These are phyloP conservation scores for Archaeoteleia sp. DNA, from an alignment of 2,888 invertebrate genomes.

Conservation along the genomic window DNA sequence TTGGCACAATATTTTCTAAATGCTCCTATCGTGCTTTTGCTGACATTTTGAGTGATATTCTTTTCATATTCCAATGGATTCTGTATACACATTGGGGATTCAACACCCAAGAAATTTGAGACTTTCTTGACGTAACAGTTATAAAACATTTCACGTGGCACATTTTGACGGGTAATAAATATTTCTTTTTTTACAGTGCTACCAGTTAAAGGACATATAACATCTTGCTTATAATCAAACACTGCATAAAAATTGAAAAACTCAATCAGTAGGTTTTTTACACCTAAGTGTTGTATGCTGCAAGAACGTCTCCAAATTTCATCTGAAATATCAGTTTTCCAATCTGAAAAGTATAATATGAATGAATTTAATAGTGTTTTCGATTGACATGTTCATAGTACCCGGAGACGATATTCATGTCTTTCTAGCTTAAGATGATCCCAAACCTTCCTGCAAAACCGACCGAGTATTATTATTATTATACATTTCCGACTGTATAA, in stretches of 20 bases:
- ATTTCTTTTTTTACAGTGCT: conserved; percentile 67
- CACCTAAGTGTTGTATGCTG: conserved; percentile 19
- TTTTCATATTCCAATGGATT: conserved; percentile 39
- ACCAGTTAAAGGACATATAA: conserved; percentile 76
- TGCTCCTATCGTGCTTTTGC: conserved; percentile 32
- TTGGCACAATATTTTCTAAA: conserved; percentile 37
- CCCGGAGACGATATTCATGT: no score
- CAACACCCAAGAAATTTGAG: conserved; percentile 24
- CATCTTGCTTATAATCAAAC: conserved; percentile 71
- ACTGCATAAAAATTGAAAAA: conserved; percentile 75
- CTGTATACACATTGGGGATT: conserved; percentile 43
- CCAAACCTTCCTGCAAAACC: no score
- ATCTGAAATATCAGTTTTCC: conserved; percentile 57
- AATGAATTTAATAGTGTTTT: no score
- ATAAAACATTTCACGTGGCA: conserved; percentile 55
- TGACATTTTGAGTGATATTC: conserved; percentile 38
- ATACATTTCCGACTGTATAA: no score
- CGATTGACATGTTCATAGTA: no score
- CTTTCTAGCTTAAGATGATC: no score
- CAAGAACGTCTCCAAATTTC: conserved; percentile 15
- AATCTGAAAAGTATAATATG: no score
- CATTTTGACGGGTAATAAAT: conserved; percentile 66
- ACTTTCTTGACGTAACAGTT: conserved; percentile 19
- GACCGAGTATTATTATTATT: no score
- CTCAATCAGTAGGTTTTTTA: conserved; percentile 65